Evolutionary conservation across 2,888 invertebrate species (phyloP).

Genomic region (Phortica magna): DNA sequence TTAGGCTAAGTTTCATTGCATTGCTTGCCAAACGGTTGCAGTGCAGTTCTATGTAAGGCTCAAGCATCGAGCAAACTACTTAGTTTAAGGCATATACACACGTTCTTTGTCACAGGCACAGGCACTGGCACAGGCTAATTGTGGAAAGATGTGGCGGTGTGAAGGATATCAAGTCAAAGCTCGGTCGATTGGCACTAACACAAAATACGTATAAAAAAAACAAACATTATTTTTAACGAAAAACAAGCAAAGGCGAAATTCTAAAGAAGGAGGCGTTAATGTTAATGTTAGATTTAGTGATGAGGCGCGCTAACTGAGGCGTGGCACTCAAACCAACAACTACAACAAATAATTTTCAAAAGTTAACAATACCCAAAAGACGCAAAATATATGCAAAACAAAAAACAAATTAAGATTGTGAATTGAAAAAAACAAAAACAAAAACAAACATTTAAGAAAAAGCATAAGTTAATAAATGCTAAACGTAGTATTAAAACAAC

Average conservation of each 20-base stretch:
- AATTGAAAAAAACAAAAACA: constrained; percentile 68
- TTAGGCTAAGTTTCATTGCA: background rate
- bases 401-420: constrained; percentile 54
- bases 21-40: background rate
- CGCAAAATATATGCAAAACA: constrained; percentile 53
- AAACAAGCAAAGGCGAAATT: constrained; percentile 11
- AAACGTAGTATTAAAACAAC: constrained; percentile 35
- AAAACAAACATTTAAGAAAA: constrained; percentile 50
- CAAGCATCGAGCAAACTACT: background rate
- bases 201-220: constrained; percentile 4
- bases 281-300: background rate
- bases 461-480: constrained; percentile 45
- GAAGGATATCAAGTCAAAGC: background rate
- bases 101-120: constrained; percentile 1
- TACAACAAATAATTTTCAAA: constrained; percentile 68
- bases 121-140: too few species aligned
- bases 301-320: background rate
- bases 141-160: background rate
- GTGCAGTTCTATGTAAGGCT: background rate
- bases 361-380: constrained; percentile 75
- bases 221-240: constrained; percentile 19
- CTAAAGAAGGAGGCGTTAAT: background rate
- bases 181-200: background rate
- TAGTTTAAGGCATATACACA: background rate
- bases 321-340: constrained; percentile 39